These are phyloP conservation scores for Cyrtonyx montezumae DNA, from an alignment of 2,113 vertebrate genomes.

Conservation along the genomic window DNA sequence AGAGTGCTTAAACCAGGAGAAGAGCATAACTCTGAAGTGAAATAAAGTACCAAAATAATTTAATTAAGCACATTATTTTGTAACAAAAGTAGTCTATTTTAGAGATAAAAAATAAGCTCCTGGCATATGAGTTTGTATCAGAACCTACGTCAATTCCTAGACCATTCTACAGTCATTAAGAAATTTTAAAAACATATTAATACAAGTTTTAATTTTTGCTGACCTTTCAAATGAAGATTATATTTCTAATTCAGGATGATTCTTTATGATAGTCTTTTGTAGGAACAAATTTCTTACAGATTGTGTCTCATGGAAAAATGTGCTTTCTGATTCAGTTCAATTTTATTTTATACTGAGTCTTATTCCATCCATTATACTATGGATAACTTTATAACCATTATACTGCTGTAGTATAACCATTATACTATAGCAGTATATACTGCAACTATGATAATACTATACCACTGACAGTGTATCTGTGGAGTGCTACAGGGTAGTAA, in stretches of 20 bases:
- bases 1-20: neutral
- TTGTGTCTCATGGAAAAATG: neutral
- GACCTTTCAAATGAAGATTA: neutral
- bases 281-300: neutral
- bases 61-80: neutral
- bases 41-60: neutral
- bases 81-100: neutral
- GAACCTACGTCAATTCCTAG: neutral
- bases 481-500: neutral
- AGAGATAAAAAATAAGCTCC: neutral
- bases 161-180: neutral
- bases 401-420: too few relatives aligned
- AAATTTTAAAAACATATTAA: neutral
- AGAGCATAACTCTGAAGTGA: neutral
- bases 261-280: neutral
- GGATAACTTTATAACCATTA: neutral
- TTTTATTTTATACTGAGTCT: neutral
- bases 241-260: neutral
- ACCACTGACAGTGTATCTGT: neutral
- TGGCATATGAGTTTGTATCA: neutral
- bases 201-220: neutral
- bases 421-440: neutral
- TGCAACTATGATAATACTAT: neutral
- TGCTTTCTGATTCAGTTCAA: neutral
- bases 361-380: neutral